Base-by-base conservation (phyloP, 2,888 invertebrate species). In the Drosophila mimetica region DNA sequence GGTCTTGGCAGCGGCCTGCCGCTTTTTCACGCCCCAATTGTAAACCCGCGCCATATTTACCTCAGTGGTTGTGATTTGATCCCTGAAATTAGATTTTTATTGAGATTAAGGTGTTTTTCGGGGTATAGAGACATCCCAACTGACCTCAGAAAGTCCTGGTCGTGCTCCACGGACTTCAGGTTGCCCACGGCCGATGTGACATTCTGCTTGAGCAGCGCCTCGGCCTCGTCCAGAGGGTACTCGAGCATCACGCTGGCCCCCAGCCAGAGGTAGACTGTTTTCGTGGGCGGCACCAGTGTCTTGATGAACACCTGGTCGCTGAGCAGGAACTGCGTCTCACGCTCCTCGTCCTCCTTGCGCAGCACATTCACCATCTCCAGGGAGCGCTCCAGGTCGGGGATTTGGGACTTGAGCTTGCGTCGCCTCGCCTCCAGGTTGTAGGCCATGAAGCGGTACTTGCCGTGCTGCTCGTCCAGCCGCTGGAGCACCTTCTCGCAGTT, bases 1-100 rank as follows among this genome's bases (percentile, higher is more conserved):
- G 11, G 69, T 77, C 66, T 92, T 92, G 89, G 95, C 95, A 39
- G 94, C 94, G 37, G 96, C 95, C 92, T 97, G 96, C 76, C 97
- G 94, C 89, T 95, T 94, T 91, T 98, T 98, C 3, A 99, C 98
- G 92, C 98, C 97, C 98, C 98, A 99, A 92, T 99, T 99, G 91
- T 97, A 98, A 22, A 99, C 97, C 90, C 99, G 93, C 30, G 99
- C 99, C 97, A 99, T 98, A 91, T 99, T 99, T 22, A 99, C 99
- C 94, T 99, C 99, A 46, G 98, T 97, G 18, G 98, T 99, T 14
- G 99, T 99, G 89, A 97, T 96, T 92, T 99, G 99, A 93, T 99
- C 99, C 89, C 98, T 96, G 65, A 9, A 37, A 54, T 1, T 11
- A n/a, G 25, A 9, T 2, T 25, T 11, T 9, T 4, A 13, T 16